Percentiles rank a stretch among this genome's conserved stretches.
These are phyloP conservation scores for Cavia aperea DNA, from an alignment of 2,113 vertebrate genomes.

Conservation along the genomic window DNA sequence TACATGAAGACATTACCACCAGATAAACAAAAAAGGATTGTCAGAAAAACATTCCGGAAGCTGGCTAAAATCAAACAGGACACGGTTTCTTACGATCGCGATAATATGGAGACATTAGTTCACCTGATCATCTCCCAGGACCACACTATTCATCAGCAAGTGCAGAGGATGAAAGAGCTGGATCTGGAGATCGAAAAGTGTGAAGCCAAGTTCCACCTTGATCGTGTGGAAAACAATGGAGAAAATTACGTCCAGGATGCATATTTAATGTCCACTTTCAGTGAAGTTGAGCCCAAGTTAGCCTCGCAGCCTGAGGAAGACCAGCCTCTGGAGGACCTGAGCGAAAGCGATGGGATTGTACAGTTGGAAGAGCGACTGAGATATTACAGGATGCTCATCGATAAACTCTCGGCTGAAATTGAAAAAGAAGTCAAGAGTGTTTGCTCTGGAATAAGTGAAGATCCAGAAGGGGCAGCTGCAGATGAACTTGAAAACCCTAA, in stretches of 20 bases:
- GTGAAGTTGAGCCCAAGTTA: conserved; percentile 62
- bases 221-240: conserved; percentile 74
- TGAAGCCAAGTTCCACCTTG: conserved; percentile 77
- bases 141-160: conserved; percentile 91
- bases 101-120: conserved; percentile 86
- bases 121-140: conserved; percentile 93
- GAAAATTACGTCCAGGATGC: conserved; percentile 78
- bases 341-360: conserved; percentile 77
- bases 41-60: conserved; percentile 93
- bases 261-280: conserved; percentile 67
- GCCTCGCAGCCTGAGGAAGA: conserved; percentile 61
- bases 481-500: conserved; percentile 70
- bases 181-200: conserved; percentile 86
- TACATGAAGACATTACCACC: conserved; percentile 84
- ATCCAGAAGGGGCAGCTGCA: conserved; percentile 57
- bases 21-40: conserved; percentile 91
- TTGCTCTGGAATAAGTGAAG: conserved; percentile 61
- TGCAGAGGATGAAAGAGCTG: conserved; percentile 86
- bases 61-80: conserved; percentile 89
- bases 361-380: conserved; percentile 84
- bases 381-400: conserved; percentile 83
- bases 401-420: conserved; percentile 85
- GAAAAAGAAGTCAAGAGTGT: conserved; percentile 80
- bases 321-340: conserved; percentile 77
- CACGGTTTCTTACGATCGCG: conserved; percentile 75